Conservation (phyloP, 1,140 invertebrate species). For the Pollicipes pollicipes region DNA sequence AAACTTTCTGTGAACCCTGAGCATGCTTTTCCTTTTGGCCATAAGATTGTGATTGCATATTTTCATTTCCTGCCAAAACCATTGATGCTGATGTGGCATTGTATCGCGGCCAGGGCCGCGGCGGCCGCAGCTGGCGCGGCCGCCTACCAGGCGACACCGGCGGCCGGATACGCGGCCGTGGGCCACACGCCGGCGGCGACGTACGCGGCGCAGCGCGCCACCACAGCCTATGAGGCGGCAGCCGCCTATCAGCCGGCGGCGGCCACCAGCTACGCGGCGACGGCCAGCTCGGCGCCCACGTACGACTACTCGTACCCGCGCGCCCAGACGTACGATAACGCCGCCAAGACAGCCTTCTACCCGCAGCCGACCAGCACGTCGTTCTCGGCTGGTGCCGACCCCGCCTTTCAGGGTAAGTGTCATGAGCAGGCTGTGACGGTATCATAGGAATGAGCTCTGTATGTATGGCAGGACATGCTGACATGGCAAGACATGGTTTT, state of each 20-base stretch:
- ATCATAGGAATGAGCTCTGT: too few relatives aligned
- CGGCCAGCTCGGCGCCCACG: slow-evolving; percentile 24
- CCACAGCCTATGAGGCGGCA: neutral
- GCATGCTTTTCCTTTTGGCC: too few relatives aligned
- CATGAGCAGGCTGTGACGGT: too few relatives aligned
- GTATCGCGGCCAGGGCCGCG: too few relatives aligned
- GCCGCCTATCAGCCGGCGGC: neutral
- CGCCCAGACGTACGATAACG: slow-evolving; percentile 22
- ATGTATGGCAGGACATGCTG: too few relatives aligned
- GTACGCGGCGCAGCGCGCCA: slow-evolving; percentile 3
- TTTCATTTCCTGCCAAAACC: too few relatives aligned
- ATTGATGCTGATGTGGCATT: too few relatives aligned
- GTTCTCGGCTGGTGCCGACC: neutral
- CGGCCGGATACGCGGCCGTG: neutral
- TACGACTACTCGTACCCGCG: slow-evolving; percentile 22
- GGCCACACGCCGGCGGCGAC: neutral
- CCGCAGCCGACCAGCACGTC: slow-evolving; percentile 11
- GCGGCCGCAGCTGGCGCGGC: neutral
- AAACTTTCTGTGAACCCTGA: too few relatives aligned
- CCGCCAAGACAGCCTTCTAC: slow-evolving; percentile 13
- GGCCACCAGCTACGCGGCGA: slow-evolving; percentile 29
- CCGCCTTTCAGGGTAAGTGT: neutral
- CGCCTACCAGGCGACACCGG: neutral
- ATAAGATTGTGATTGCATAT: too few relatives aligned
- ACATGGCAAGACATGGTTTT: too few relatives aligned